Base-by-base conservation (phyloP, 2,888 invertebrate species). In the Neoaliturus tenellus region DNA sequence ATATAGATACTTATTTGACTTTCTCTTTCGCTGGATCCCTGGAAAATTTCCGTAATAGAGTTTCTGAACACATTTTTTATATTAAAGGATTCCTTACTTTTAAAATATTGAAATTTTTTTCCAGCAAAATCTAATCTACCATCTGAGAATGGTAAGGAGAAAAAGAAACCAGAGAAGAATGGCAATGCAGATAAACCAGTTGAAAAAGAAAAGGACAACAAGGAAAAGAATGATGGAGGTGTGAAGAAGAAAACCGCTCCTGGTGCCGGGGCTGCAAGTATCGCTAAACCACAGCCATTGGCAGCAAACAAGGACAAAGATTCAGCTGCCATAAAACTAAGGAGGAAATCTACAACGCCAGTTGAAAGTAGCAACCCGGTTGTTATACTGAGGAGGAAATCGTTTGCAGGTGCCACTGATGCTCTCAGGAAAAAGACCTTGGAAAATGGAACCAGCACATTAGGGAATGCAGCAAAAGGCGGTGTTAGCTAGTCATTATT, bases 261-360 rank as follows among this genome's bases (percentile, higher is more conserved):
- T 14, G 48, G 6, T 14, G 39, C 14, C 25, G 80, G 69, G 28
- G 35, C 48, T 23, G 48, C 39, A 20, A 69, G 4, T n/a, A 48
- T 58, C 62, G 4, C 58, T 25, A 55, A 41, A 33, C 51, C 44
- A 41, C 35, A 58, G 10, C 81, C 73, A n/a, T n/a, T 62, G 5
- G 44, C 41, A 28, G 75, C 35, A n/a, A 75, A 44, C 28, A 75
- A 48, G 20, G 75, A 75, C 1, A 84, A 84, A 33, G 84, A 84
- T 4, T 51, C 78, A 10, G 73, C 81, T 23, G 81, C 41, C 14
- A 58, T 81, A 20, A 81, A 84, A 62, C 39, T 84, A 25, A 51
- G 84, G 44, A 67, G 84, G n/a, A 84, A 84, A 62, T 84, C 84
- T 25, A 81, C 84, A 23, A 81, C 69, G n/a, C 62, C 75, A 6